Percentiles rank a stretch among this genome's conserved stretches.
Evolutionary conservation across 2,113 vertebrate genomes (phyloP).

Genomic region (Ifrita kowaldi): DNA sequence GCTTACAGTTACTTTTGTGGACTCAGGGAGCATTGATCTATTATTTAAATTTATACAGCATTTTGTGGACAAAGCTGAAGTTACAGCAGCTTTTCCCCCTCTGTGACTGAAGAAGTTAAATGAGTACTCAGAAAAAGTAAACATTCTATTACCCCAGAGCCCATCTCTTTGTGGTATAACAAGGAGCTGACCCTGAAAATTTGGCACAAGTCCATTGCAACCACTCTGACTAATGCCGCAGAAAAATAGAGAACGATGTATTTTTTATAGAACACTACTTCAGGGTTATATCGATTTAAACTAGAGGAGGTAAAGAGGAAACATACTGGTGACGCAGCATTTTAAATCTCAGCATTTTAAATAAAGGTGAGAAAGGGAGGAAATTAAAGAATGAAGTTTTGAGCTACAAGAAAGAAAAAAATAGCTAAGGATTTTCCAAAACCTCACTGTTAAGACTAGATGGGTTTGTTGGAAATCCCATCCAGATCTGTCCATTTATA

Average conservation of each 20-base stretch:
- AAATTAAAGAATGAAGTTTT: background rate
- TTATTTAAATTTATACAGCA: background rate
- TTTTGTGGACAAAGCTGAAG: background rate
- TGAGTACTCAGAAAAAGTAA: background rate
- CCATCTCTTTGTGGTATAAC: background rate
- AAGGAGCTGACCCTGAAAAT: background rate
- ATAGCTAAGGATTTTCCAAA: background rate
- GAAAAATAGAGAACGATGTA: background rate
- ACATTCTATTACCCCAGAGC: background rate
- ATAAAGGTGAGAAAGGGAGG: background rate
- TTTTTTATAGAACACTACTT: background rate
- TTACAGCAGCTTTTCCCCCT: background rate
- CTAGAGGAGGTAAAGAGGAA: background rate
- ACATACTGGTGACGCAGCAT: background rate
- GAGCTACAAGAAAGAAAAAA: background rate
- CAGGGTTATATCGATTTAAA: background rate
- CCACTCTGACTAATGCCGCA: background rate
- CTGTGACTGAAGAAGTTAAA: background rate
- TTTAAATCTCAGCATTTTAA: background rate
- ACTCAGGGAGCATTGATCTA: background rate
- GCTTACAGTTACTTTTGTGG: background rate
- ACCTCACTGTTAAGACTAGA: background rate
- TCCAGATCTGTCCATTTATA: background rate
- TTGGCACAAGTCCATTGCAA: background rate
- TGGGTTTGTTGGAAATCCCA: background rate